Evolutionary conservation across 2,113 vertebrate genomes (phyloP), one percentile per base, ranked within the genome.

Genomic region (Furnarius figulus): DNA sequence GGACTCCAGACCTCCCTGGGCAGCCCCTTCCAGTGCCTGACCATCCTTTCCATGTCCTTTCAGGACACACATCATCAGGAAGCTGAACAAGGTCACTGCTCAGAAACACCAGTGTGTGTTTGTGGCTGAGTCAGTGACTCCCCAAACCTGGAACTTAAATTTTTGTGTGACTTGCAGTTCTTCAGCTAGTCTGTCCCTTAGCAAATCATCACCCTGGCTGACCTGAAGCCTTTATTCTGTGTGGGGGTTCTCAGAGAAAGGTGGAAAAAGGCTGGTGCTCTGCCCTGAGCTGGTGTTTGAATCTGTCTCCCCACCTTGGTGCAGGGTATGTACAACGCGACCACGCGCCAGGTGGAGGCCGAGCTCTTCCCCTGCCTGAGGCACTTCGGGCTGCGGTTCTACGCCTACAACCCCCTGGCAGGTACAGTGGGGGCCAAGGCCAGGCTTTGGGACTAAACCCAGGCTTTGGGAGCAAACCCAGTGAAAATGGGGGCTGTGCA

Each of bases 311-410:
- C 46, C 17, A 1, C 23, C 18, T 62, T 3, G 2, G 4, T 33
- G 14, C 98, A 99, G 99, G 99, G 99, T 18, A 99, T 99, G 99
- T 99, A 99, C 97, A 99, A 99, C 4, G 99, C 98, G 6, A 99
- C 98, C n/a, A 99, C 99, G 2, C 98, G 99, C 35, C 99, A 99
- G 92, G 99, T 99, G 79, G 99, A 99, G 94, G 93, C 96, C 0
- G 99, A 99, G 93, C 97, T 99, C 62, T 91, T 99, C 44, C 99
- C 99, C 13, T 99, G 99, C 95, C 98, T 99, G 78, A 97, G 98
- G 68, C 53, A 98, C 95, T 99, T 97, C 0, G 98, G 98, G 15
- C 97, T 99, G 79, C 98, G 98, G 18, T 99, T 99, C 98, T 99
- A 99, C 0, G 99, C 99, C n/a, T 99, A 99, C 97, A 99, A 99